These are phyloP conservation scores for Phoeniculus purpureus DNA, from an alignment of 2,797 vertebrate genomes.

Conservation along the genomic window DNA sequence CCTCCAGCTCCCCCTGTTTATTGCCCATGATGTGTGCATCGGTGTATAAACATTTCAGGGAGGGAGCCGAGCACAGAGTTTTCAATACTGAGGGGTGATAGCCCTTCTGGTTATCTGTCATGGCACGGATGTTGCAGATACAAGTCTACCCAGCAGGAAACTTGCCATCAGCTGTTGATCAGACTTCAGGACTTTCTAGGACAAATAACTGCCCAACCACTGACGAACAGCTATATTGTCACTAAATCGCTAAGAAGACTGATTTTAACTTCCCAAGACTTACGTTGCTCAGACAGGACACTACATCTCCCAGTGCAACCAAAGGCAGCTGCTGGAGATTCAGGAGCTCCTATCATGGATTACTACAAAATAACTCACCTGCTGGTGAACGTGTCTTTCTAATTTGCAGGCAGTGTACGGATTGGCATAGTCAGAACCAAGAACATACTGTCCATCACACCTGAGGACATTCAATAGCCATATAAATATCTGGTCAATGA, in stretches of 20 bases:
- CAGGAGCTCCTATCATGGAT: not conserved
- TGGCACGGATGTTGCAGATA: not conserved
- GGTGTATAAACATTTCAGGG: too few species aligned
- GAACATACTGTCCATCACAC: not conserved
- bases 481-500: not conserved
- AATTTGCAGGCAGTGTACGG: not conserved
- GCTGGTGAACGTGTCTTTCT: not conserved
- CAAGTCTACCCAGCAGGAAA: not conserved
- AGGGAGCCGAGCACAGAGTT: too few species aligned
- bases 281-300: not conserved
- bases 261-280: not conserved
- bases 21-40: too few species aligned
- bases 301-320: not conserved
- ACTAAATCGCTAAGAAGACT: not conserved
- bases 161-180: not conserved
- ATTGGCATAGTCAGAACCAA: not conserved
- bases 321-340: not conserved
- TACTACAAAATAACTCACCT: not conserved
- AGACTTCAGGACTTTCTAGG: not conserved
- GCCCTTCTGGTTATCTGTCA: too few species aligned
- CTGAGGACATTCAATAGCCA: not conserved
- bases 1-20: too few species aligned
- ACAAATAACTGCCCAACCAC: not conserved
- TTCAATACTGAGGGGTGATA: too few species aligned
- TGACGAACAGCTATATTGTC: not conserved